phyloP scores from a whole-genome alignment of 2,888 invertebrate genomes.

The Troides oblongomaculatus region DNA sequence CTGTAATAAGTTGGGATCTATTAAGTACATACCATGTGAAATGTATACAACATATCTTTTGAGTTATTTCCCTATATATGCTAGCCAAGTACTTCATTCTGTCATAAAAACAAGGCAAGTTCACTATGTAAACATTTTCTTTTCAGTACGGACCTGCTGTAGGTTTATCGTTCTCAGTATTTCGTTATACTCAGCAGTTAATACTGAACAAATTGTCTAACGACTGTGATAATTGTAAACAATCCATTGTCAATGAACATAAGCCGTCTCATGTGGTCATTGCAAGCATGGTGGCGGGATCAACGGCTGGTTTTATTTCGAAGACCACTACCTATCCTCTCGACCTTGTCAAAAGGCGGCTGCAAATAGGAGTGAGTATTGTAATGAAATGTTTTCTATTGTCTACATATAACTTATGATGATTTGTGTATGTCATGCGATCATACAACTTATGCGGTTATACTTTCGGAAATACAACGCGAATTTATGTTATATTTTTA shows the following conservation, averaged over 20 bases:
- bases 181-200: conserved; percentile 51
- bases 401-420: too few species aligned
- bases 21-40: neutral
- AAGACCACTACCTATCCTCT: conserved; percentile 92
- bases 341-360: conserved; percentile 90
- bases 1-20: neutral
- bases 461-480: too few species aligned
- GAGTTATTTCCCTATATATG: neutral
- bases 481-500: too few species aligned
- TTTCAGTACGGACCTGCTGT: conserved; percentile 66
- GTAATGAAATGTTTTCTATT: too few species aligned
- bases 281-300: conserved; percentile 79
- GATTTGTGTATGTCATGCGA: too few species aligned
- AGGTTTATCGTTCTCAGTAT: conserved; percentile 62
- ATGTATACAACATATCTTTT: neutral
- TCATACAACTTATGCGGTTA: too few species aligned
- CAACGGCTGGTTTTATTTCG: conserved; percentile 86
- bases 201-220: conserved; percentile 42
- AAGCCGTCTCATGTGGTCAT: conserved; percentile 51
- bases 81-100: too few species aligned
- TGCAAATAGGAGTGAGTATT: conserved; percentile 86
- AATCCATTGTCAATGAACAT: conserved; percentile 35
- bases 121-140: neutral
- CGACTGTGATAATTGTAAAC: conserved; percentile 33
- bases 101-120: neutral